Percentiles rank a stretch among this genome's conserved stretches.
Conservation (phyloP, 2,888 invertebrate genomes). For the Eupithecia exiguata region DNA sequence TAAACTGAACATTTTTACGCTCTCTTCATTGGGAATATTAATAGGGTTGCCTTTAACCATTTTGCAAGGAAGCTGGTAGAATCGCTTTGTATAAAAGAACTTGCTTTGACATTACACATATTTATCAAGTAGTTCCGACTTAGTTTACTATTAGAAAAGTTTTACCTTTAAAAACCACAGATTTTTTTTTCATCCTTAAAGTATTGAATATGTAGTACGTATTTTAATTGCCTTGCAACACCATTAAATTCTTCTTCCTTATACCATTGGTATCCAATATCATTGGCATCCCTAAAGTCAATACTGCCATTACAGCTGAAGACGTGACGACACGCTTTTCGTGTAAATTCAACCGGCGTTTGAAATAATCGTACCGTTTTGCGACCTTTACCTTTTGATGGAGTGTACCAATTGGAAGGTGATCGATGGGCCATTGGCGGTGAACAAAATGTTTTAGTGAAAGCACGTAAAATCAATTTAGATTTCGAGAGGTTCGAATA, state of each 20-base stretch:
- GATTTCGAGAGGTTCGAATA: background rate
- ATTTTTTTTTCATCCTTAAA: background rate
- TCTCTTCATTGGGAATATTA: conserved; percentile 32
- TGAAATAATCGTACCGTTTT: conserved; percentile 30
- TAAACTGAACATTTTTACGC: conserved; percentile 43
- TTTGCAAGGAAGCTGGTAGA: background rate
- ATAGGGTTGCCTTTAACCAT: conserved; percentile 15
- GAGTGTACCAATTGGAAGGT: conserved; percentile 24
- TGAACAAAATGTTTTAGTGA: conserved; percentile 24
- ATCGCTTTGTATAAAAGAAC: background rate
- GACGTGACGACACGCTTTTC: background rate
- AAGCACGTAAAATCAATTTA: conserved; percentile 19
- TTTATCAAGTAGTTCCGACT: background rate
- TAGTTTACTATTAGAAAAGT: background rate
- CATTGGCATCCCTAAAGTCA: background rate
- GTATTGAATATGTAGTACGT: no score
- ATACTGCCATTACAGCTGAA: background rate
- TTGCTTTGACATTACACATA: background rate
- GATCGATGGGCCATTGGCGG: conserved; percentile 18
- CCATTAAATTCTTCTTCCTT: background rate
- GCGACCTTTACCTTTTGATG: conserved; percentile 28
- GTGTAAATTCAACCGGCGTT: conserved; percentile 1
- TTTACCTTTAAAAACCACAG: background rate
- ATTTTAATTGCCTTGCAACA: background rate
- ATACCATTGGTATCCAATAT: no score